Evolutionary conservation across 2,797 vertebrate species (phyloP), one percentile per base, ranked within the genome.

Genomic region (Pseudopleuronectes americanus): DNA sequence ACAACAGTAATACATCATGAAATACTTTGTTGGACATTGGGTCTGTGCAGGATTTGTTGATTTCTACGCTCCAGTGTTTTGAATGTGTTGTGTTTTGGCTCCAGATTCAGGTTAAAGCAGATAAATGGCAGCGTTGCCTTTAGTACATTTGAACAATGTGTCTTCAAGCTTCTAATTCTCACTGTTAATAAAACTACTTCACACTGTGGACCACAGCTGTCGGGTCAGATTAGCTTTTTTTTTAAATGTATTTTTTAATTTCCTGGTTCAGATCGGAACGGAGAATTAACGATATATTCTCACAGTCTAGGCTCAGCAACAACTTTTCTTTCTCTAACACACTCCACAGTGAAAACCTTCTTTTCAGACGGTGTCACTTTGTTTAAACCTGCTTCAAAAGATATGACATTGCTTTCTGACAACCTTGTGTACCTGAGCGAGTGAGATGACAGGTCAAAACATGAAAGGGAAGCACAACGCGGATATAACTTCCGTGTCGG

Each of bases 381-480:
- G 61, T 73, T 77, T 79, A 63, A 77, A 67, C 48, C 57, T 56
- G 70, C 66, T 57, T 80, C 54, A 49, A 71, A 79, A 77, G 74
- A 84, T 63, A 49, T 45, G 61, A 60, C 77, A 64, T 59, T 10
- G 26, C 22, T 59, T 31, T 76, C 68, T 81, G 78, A 83, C 74
- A 83, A 45, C 60, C 61, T 75, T 64, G 53, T 68, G 68, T 57
- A 59, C 49, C 68, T 71, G 76, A 78, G 57, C 73, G 60, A 79
- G 56, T 57, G 6, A 66, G 72, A 79, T 80, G 78, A 79, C 80
- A 76, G 68, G 68, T 45, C 36, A 28, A 33, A 65, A 77, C 76
- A 79, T 77, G 47, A 85, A 85, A 84, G 76, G 66, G 47, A 83
- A 62, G 61, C 65, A 58, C 76, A 61, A 67, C 72, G 64, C 64